Percentiles rank a stretch among this genome's conserved stretches.
phyloP scores from a whole-genome alignment of 2,888 invertebrate species.

The Dyspetes luteomarginatus region DNA sequence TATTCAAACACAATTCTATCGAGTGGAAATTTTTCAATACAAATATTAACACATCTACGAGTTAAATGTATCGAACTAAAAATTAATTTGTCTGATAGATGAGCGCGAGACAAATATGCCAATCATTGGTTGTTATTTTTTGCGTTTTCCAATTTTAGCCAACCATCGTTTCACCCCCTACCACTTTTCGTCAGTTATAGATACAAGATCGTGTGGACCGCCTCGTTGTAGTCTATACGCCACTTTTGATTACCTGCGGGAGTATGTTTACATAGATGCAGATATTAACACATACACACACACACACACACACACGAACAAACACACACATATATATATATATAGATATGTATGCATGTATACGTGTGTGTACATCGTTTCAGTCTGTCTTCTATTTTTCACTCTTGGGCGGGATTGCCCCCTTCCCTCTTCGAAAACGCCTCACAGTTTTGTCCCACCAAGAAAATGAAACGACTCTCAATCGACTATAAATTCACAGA shows the following conservation, averaged over 20 bases:
- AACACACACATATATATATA: slow-evolving; percentile 6
- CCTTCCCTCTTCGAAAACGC: slow-evolving; percentile 55
- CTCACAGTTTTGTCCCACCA: slow-evolving; percentile 52
- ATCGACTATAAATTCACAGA: slow-evolving; percentile 70
- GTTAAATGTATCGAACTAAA: not conserved
- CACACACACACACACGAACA: not conserved
- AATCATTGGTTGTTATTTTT: slow-evolving; percentile 14
- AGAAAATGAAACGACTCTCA: slow-evolving; percentile 60
- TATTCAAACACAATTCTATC: no score
- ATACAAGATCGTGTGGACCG: slow-evolving; percentile 45
- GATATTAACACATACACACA: no score
- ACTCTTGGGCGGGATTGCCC: slow-evolving; percentile 48
- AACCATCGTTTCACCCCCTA: slow-evolving; percentile 19
- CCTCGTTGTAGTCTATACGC: slow-evolving; percentile 58
- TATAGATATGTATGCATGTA: not conserved
- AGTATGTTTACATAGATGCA: no score
- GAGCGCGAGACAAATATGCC: not conserved
- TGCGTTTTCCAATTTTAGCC: slow-evolving; percentile 25
- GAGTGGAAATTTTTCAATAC: no score
- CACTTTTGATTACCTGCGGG: slow-evolving; percentile 65
- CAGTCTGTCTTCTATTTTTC: slow-evolving; percentile 55
- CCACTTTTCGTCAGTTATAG: slow-evolving; percentile 4
- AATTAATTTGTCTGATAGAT: not conserved
- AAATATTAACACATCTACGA: no score
- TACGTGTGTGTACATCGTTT: slow-evolving; percentile 33